A percentile compares a stretch with the other conserved stretches of the same genome.
These are phyloP conservation scores for Neelides sp. DNA, from an alignment of 1,140 invertebrate species.

Conservation along the genomic window DNA sequence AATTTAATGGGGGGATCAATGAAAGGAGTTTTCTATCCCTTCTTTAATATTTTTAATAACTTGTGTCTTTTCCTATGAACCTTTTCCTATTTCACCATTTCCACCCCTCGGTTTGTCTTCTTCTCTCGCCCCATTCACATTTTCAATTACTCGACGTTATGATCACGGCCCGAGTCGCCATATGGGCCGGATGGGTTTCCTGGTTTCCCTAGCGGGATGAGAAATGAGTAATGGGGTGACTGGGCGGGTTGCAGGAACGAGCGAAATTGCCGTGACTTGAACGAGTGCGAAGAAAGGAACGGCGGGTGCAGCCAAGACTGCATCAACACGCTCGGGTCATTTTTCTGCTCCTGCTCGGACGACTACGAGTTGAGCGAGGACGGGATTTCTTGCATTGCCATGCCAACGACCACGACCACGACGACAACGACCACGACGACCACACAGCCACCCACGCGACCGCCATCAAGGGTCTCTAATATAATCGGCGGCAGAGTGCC, in stretches of 20 bases:
- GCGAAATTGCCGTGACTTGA: constrained; percentile 35
- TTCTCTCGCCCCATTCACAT: too few species aligned
- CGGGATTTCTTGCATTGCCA: constrained; percentile 39
- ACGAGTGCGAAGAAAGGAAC: constrained; percentile 38
- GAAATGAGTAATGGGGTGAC: too few species aligned
- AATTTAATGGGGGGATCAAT: too few species aligned
- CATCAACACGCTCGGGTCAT: constrained; percentile 42
- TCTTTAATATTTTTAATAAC: too few species aligned
- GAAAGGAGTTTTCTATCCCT: too few species aligned
- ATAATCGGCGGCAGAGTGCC: neutral
- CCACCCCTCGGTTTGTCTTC: too few species aligned
- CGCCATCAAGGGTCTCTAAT: constrained; percentile 8
- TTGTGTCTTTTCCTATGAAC: too few species aligned
- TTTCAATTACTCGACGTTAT: too few species aligned
- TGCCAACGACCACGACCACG: constrained; percentile 19
- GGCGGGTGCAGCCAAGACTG: constrained; percentile 44
- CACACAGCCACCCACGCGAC: constrained; percentile 10
- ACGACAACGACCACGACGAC: constrained; percentile 26
- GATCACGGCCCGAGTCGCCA: too few species aligned
- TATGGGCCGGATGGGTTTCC: too few species aligned
- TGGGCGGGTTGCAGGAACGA: constrained; percentile 26
- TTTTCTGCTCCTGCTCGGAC: constrained; percentile 45
- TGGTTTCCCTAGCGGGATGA: too few species aligned
- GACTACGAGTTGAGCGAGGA: constrained; percentile 41
- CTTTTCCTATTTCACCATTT: too few species aligned